Base-by-base conservation (phyloP, 2,888 invertebrate species). In the Carabus problematicus region DNA sequence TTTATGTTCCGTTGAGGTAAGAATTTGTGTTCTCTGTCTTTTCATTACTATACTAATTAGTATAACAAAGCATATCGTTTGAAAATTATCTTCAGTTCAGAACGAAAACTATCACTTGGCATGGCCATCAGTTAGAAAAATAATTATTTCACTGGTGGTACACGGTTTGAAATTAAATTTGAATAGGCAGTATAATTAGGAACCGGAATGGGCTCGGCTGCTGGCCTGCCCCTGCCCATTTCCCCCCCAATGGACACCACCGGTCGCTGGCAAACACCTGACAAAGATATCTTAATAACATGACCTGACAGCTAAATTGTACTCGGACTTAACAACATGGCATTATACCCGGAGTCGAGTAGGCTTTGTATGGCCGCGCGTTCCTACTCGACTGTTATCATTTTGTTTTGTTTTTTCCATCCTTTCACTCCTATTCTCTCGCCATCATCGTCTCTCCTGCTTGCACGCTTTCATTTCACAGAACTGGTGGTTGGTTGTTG, bases 221-320 rank as follows among this genome's bases (percentile, higher is more conserved):
- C 12, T 52, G 16, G 16, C 40, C 19, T 16, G 14, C 14, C 59
- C 9, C 58, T 41, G 19, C 12, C 12, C 18, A 29, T 29, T 29
- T 16, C 43, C 64, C 41, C 14, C 8, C 62, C 47, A 29, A 19
- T 52, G 29, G 62, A n/a, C 39, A 18, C 63, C 12, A 39, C 14
- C 9, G 54, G 14, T n/a, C 42, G n/a, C 52, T 45, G 49, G 58
- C 61, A 56, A 66, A 56, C 72, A 70, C 71, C 72, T 72, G 67
- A 67, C 67, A 60, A 71, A 72, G 72, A 73, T 73, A 71, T 73
- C 73, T 73, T 73, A 73, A 73, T 73, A 73, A 73, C 70, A 52
- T 60, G 60, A 71, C 64, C 55, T 71, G 73, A 73, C 73, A 73
- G 73, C 60, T 72, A 73, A 73, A 73, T 73, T 55, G 55, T 55